Evolutionary conservation across 2,888 invertebrate genomes (phyloP).

Genomic region (Alloplasta piceator): DNA sequence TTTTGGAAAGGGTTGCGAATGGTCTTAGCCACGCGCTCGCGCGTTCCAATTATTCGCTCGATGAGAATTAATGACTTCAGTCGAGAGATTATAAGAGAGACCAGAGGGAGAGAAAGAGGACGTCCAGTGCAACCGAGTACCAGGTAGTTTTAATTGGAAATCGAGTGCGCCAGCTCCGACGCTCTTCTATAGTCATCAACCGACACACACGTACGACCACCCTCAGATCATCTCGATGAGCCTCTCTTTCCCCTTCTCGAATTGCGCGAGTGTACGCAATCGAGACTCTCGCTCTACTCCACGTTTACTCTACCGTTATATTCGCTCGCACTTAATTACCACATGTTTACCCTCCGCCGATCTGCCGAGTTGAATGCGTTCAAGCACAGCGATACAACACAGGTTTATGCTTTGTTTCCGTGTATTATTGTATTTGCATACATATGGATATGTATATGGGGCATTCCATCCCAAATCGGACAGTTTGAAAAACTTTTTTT

Average conservation of each 20-base stretch:
- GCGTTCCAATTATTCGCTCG: slow-evolving; percentile 30
- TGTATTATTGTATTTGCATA: slow-evolving; percentile 4
- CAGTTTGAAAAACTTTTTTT: too few species aligned
- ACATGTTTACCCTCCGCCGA: slow-evolving; percentile 55
- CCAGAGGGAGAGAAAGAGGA: slow-evolving; percentile 48
- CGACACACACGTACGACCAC: slow-evolving; percentile 29
- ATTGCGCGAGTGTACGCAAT: slow-evolving; percentile 60
- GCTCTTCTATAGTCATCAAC: slow-evolving; percentile 13
- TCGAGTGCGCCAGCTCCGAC: slow-evolving; percentile 57
- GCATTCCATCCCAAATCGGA: too few species aligned
- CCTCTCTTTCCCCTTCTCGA: slow-evolving; percentile 20
- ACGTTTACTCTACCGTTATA: neutral
- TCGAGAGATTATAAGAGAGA: slow-evolving; percentile 44
- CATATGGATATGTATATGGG: too few species aligned
- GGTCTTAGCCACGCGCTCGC: slow-evolving; percentile 4
- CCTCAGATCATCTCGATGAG: slow-evolving; percentile 50
- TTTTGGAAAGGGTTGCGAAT: neutral
- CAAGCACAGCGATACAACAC: slow-evolving; percentile 38
- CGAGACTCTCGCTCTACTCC: slow-evolving; percentile 37
- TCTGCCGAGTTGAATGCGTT: slow-evolving; percentile 43
- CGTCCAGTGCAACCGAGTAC: slow-evolving; percentile 59
- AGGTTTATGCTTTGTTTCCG: slow-evolving; percentile 30
- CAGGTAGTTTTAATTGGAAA: slow-evolving; percentile 65
- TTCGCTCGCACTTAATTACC: slow-evolving; percentile 58
- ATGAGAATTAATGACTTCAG: slow-evolving; percentile 72